Evolutionary conservation across 2,113 vertebrate genomes (phyloP), one percentile per base, ranked within the genome.

Genomic region (Siniperca chuatsi): DNA sequence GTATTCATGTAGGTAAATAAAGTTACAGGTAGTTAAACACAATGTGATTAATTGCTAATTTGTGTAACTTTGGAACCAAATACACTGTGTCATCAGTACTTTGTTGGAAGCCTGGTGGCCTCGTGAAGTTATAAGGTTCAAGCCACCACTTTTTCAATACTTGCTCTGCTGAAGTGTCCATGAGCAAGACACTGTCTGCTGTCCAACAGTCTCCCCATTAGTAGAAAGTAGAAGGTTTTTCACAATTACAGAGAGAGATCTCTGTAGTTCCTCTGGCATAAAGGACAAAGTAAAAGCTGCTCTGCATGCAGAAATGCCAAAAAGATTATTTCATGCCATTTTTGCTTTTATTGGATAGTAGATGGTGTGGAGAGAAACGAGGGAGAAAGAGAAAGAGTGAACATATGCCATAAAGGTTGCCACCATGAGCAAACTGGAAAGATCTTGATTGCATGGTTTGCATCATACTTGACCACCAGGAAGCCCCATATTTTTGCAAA

Each of bases 401-500:
- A 50, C n/a, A 37, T 58, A 25, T 12, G 68, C 16, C 54, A 40
- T 37, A n/a, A 42, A 80, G 21, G 13, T 73, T 61, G 35, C 57
- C 40, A 46, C 42, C 25, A 35, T 85, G 54, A 73, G 46, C 16
- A 69, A 78, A 75, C 11, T 60, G 57, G 16, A 71, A 78, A 79
- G 76, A 55, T 86, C 11, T 48, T 82, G 82, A 71, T 87, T 82
- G 62, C 75, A 87, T 78, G 48, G 40, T 87, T 1, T 85, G 85
- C 50, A 13, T 81, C 77, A 75, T 29, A 66, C 72, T 74, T 64
- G 35, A 87, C 70, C 78, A 89, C 79, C 72, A 67, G 21, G 10
- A 37, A 46, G 65, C 18, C 23, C 44, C 0, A 8, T 78, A 74
- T 75, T 70, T 84, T 65, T 76, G 66, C 11, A 57, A 64, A 78